These are phyloP conservation scores for Ostrea denselamellosa DNA, from an alignment of 1,140 invertebrate species.

Conservation along the genomic window DNA sequence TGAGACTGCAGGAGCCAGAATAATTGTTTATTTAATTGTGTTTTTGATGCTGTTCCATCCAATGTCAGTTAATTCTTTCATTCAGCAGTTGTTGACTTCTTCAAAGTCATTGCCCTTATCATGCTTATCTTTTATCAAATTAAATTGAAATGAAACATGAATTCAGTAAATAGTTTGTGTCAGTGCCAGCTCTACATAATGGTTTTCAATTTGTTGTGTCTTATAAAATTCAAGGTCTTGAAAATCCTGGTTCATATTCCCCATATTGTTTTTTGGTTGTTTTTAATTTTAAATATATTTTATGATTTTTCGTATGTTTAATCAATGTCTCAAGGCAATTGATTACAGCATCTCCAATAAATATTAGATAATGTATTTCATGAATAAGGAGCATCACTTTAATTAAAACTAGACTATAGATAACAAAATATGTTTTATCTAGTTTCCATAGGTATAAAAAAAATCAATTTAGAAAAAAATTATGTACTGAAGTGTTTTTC, in stretches of 20 bases:
- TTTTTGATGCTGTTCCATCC: constrained; percentile 1
- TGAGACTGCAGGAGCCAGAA: background rate
- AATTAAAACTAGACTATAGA: background rate
- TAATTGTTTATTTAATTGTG: constrained; percentile 23
- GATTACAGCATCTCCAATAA: background rate
- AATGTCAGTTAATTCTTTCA: background rate
- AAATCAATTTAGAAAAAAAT: background rate
- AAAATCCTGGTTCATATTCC: background rate
- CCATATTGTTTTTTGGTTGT: no score
- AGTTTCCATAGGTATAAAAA: background rate
- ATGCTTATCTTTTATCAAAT: background rate
- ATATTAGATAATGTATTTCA: background rate
- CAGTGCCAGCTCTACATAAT: constrained; percentile 25
- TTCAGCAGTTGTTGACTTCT: constrained; percentile 12
- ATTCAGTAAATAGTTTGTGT: background rate
- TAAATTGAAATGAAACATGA: constrained; percentile 27
- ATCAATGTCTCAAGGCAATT: background rate
- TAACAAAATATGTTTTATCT: no score
- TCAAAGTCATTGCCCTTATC: background rate
- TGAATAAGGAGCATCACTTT: background rate
- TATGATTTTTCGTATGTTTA: background rate
- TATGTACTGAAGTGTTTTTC: background rate
- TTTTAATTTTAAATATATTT: constrained; percentile 15
- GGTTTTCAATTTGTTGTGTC: background rate
- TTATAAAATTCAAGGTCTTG: background rate